Base-by-base conservation (phyloP, 2,797 vertebrate genomes). In the Australoheros facetus region DNA sequence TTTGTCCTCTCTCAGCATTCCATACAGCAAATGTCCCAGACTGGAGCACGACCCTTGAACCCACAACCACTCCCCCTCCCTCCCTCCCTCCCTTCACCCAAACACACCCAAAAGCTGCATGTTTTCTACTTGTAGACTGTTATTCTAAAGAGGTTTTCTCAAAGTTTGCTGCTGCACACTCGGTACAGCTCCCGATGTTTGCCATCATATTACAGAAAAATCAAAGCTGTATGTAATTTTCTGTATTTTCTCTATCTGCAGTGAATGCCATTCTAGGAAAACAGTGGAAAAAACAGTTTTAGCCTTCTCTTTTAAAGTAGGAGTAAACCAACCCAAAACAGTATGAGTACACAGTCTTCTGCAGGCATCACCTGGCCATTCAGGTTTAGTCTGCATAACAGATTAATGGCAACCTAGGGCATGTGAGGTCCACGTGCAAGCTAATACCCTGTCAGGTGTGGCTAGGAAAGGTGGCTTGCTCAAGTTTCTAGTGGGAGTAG, bases 1-100 rank as follows among this genome's bases (percentile, higher is more conserved):
- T 94, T 95, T 94, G 91, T 94, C 93, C 92, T 91, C 92, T 90
- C 91, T 84, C 82, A 91, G 85, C 91, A 94, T 95, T 94, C 92
- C 90, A 87, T 84, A 80, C 87, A 89, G 91, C 86, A 84, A 93
- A 89, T 90, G 87, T 91, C 93, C 93, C 90, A 94, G 93, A 94
- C 92, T 86, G 83, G 85, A 92, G 82, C 81, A 56, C 70, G 91
- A 95, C 92, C 92, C 85, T 81, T 89, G 88, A 91, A 92, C 86
- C 79, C 28, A 42, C 69, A 76, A 71, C 74, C 81, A 81, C 82
- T 54, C 71, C 85, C 83, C 81, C 75, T 80, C 87, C 79, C 77
- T 85, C 83, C 81, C 75, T 80, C 87, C 79, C 77, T 85, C 85
- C 89, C 80, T 81, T 80, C 84, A 89, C 87, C 72, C 73, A 77